These are phyloP conservation scores for Hemicordylus capensis DNA, from an alignment of 2,113 vertebrate species.

Conservation along the genomic window DNA sequence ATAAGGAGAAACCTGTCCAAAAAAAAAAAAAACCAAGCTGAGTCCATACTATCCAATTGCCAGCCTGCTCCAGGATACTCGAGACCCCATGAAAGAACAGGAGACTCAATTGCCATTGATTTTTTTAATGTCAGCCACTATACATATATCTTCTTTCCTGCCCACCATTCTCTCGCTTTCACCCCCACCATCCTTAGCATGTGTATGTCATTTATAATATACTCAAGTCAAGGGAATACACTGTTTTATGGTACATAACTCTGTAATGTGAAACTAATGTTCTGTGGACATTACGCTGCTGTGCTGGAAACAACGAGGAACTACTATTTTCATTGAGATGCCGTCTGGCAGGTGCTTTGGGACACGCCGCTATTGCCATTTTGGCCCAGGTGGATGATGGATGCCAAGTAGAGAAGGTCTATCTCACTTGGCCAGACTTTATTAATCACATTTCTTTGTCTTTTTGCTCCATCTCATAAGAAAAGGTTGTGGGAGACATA, in stretches of 20 bases:
- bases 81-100: background rate
- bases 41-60: background rate
- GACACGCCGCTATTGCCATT: background rate
- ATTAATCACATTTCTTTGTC: background rate
- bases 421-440: background rate
- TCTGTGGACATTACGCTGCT: conserved; percentile 26
- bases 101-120: background rate
- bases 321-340: background rate
- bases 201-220: background rate
- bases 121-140: background rate
- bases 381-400: background rate
- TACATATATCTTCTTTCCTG: background rate
- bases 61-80: background rate
- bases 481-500: background rate
- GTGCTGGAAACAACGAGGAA: background rate
- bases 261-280: conserved; percentile 50
- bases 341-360: too few relatives aligned
- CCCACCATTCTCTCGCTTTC: background rate
- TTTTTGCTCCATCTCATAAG: background rate
- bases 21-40: background rate
- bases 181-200: background rate
- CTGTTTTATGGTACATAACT: conserved; percentile 19
- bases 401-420: background rate
- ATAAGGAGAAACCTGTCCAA: background rate
- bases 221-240: background rate